Percentiles rank a stretch among this genome's conserved stretches.
Conservation (phyloP, 2,888 invertebrate species). For the Spodoptera exigua region DNA sequence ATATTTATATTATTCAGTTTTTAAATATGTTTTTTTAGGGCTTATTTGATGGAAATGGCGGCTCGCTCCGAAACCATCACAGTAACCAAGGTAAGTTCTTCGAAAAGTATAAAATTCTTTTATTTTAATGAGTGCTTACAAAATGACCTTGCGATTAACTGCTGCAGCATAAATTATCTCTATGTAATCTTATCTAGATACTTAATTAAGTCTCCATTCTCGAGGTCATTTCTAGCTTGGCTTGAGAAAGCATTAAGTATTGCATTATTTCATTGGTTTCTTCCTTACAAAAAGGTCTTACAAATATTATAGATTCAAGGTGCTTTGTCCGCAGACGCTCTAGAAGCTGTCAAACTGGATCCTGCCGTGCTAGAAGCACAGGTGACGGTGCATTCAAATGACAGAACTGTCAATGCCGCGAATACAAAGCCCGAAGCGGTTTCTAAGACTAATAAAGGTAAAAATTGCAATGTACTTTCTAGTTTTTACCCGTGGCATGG, state of each 20-base stretch:
- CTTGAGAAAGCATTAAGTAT: neutral
- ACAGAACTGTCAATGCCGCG: conserved; percentile 11
- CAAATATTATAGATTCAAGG: neutral
- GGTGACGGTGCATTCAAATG: conserved; percentile 62
- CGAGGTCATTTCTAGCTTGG: too few relatives aligned
- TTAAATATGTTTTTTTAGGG: conserved; percentile 30
- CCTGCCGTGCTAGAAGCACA: conserved; percentile 81
- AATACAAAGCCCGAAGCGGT: conserved; percentile 4
- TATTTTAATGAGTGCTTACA: too few relatives aligned
- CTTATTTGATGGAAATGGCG: conserved; percentile 14
- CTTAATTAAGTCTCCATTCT: too few relatives aligned
- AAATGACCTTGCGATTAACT: too few relatives aligned
- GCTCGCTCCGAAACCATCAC: neutral
- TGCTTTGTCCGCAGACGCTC: conserved; percentile 66
- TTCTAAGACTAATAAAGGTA: conserved; percentile 26
- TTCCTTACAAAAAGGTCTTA: too few relatives aligned
- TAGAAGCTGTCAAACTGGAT: conserved; percentile 77
- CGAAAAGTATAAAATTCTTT: neutral
- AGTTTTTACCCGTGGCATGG: too few relatives aligned
- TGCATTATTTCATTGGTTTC: too few relatives aligned
- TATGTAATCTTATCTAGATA: too few relatives aligned
- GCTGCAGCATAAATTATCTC: too few relatives aligned
- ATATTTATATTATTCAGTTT: too few relatives aligned
- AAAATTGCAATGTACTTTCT: too few relatives aligned
- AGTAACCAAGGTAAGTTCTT: conserved; percentile 38